Percentiles rank a stretch among this genome's conserved stretches.
phyloP scores from a whole-genome alignment of 2,113 vertebrate genomes.

The Orientallactaga bullata region DNA sequence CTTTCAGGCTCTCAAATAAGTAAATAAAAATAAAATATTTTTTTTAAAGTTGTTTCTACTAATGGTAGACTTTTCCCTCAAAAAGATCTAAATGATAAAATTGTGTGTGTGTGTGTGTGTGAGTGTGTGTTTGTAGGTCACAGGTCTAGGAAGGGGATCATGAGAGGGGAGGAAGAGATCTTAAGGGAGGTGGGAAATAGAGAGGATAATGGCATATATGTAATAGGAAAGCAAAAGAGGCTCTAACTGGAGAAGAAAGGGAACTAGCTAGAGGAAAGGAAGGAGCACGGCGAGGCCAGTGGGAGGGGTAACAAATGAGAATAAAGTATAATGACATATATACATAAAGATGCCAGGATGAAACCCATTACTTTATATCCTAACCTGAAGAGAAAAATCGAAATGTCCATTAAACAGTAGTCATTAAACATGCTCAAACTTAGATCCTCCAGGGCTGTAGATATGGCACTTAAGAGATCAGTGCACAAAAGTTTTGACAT shows the following conservation, averaged over 20 bases:
- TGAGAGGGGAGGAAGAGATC: neutral
- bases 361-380: neutral
- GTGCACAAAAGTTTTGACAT: neutral
- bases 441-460: neutral
- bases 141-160: neutral
- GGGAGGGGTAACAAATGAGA: too few relatives aligned
- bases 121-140: neutral
- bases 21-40: too few relatives aligned
- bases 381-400: neutral
- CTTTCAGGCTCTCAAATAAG: too few relatives aligned
- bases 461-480: neutral
- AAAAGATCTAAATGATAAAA: too few relatives aligned
- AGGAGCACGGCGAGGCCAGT: neutral
- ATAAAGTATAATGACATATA: neutral
- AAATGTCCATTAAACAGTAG: neutral
- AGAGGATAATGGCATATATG: neutral
- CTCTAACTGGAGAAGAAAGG: neutral
- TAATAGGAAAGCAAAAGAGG: neutral
- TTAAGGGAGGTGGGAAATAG: neutral
- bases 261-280: neutral
- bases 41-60: conserved; percentile 46
- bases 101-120: neutral
- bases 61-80: neutral
- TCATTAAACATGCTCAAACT: neutral
- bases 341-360: neutral